phyloP scores from a whole-genome alignment of 2,888 invertebrate species.

The Amiota mariae region DNA sequence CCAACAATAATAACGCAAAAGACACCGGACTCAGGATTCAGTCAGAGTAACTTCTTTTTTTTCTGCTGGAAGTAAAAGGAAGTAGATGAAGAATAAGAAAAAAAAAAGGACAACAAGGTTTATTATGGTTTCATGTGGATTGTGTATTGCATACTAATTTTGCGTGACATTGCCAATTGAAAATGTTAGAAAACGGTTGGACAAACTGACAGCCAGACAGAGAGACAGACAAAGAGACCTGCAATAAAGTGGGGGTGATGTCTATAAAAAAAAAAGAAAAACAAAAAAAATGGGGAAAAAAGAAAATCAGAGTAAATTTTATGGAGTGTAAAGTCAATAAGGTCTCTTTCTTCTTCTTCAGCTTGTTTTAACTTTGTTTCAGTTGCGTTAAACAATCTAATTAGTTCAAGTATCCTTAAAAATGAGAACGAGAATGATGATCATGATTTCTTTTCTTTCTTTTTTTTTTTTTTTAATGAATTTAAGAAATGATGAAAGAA shows the following conservation, averaged over 20 bases:
- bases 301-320: constrained; percentile 30
- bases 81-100: background rate
- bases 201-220: constrained; percentile 18
- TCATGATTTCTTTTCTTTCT: background rate
- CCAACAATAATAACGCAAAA: too few species aligned
- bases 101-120: constrained; percentile 65
- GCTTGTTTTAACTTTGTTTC: constrained; percentile 13
- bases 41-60: too few species aligned
- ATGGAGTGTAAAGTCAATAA: constrained; percentile 37
- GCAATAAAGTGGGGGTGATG: too few species aligned
- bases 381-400: constrained; percentile 40
- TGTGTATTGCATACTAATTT: constrained; percentile 62
- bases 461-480: background rate
- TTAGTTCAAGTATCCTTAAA: constrained; percentile 34
- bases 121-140: constrained; percentile 65
- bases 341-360: constrained; percentile 4
- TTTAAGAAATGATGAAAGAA: background rate
- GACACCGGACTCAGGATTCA: too few species aligned
- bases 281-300: constrained; percentile 47
- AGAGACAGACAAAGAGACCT: background rate
- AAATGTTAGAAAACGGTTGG: constrained; percentile 49
- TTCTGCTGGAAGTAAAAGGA: too few species aligned
- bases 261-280: constrained; percentile 9
- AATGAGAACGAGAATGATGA: too few species aligned
- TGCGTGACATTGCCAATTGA: constrained; percentile 61